phyloP scores from a whole-genome alignment of 2,113 vertebrate species.

The Nothocercus julius region DNA sequence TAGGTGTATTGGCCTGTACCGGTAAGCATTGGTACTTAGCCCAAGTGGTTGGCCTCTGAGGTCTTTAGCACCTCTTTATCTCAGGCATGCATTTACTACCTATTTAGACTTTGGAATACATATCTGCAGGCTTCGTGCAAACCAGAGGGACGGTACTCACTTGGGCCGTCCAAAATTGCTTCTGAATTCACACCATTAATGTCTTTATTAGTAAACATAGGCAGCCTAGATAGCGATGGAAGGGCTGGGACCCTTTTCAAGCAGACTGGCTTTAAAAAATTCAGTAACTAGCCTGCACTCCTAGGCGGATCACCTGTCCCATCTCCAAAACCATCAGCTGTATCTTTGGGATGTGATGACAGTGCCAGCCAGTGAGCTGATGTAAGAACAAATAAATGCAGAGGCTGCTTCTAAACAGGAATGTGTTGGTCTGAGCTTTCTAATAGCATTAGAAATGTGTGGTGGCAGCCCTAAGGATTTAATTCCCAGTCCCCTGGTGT shows the following conservation, averaged over 20 bases:
- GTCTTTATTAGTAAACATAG: not conserved
- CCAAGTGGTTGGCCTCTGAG: not conserved
- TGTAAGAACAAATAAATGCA: not conserved
- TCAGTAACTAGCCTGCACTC: not conserved
- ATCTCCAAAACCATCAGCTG: not conserved
- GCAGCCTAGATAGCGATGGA: not conserved
- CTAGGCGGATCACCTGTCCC: not conserved
- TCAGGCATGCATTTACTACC: not conserved
- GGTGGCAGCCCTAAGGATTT: not conserved
- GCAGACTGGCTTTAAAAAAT: not conserved
- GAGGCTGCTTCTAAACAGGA: not conserved
- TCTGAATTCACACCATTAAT: not conserved
- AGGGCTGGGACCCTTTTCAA: not conserved
- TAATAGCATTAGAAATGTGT: not conserved
- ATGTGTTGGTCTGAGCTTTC: not conserved
- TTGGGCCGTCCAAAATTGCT: not conserved
- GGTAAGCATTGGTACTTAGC: not conserved
- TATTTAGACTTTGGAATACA: not conserved
- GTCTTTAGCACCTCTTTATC: not conserved
- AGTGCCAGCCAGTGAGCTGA: not conserved
- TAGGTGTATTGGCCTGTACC: not conserved
- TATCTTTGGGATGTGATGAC: not conserved
- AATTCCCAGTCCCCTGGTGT: not conserved
- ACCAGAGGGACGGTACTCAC: not conserved
- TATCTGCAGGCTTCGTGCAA: not conserved